Base-by-base conservation (phyloP, 2,113 vertebrate species). In the Anseranas semipalmata region DNA sequence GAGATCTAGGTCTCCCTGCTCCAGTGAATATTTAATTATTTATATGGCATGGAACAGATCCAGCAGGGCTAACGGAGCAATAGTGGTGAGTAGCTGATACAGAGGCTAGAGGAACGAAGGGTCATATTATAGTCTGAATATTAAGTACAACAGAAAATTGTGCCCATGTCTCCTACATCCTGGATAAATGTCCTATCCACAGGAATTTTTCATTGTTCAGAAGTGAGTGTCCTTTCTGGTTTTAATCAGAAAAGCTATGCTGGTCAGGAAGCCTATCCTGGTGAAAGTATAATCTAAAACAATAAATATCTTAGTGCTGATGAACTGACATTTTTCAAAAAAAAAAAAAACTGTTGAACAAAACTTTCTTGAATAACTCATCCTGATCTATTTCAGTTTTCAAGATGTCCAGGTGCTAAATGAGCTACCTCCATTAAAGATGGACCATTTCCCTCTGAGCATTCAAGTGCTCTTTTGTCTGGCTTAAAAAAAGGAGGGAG, bases 1-100 rank as follows among this genome's bases (percentile, higher is more conserved):
- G 70, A 94, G 84, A 89, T 62, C 58, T 84, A 94, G 48, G 59
- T 85, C 45, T 94, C 70, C 78, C 52, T 91, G 59, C 32, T 89
- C 52, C 75, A 72, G 62, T 75, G 66, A 89, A 90, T 96, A 90
- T 85, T 85, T 94, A 77, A 85, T 96, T 96, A 96, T 91, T 90
- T 91, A 80, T 87, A 67, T 68, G 63, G 25, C 41, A 77, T 27
- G 41, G 67, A 90, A 83, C 30, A 74, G 87, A 50, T 88, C 82
- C 82, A 91, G 82, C 77, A 75, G 77, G 60, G 59, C 58, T 72
- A 63, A 39, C 0, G 3, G 68, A 86, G 75, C 7, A 71, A 66
- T 45, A 82, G 65, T 41, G 60, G 27, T n/a, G 84, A 94, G 87
- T 73, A 87, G 81, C 62, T 73, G 43, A 18, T 62, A 76, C 13